Base-by-base conservation (phyloP, 2,888 invertebrate species). In the Candidula unifasciata region DNA sequence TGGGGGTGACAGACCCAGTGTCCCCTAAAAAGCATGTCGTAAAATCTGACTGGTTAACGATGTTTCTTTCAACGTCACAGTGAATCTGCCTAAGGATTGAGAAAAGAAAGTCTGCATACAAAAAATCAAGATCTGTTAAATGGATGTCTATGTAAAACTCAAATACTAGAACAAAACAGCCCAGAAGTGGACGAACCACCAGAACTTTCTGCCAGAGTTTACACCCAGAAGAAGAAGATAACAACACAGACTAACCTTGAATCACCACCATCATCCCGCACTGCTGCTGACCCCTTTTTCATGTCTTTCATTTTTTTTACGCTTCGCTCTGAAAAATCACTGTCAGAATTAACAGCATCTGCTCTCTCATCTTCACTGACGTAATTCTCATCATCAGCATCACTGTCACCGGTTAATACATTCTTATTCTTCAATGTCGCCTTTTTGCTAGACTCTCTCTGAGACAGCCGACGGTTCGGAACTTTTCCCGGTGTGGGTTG, bases 291-390 rank as follows among this genome's bases (percentile, higher is more conserved):
- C 35, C 68, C 69, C 30, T 80, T 80, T 69, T 66, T 73, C n/a
- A 60, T 27, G 78, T 81, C 44, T 64, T 83, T 76, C 52, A 35
- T 64, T 57, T 82, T 77, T 21, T 74, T 84, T 64, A 21, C 66
- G 27, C 84, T 69, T 24, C 71, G 77, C n/a, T 86, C 84, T 18
- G 86, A 86, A 6, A 86, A 80, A 33, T 85, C 82, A 71, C 82
- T 83, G 30, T 81, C 80, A 21, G 77, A 71, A 44, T 79, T 73
- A 71, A 66, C 73, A 18, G 57, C 54, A 37, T 80, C 76, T 27
- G 64, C 60, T 52, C 44, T 37, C 18, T 27, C 1, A 33, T 30
- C 30, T 30, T 6, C 77, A 80, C 69, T 76, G 13, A 37, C 64
- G 27, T 35, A 18, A 18, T 24, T 27, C 30, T 64, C 35, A 5